Percentiles rank a stretch among this genome's conserved stretches.
These are phyloP conservation scores for Ptilonorhynchus violaceus DNA, from an alignment of 2,113 vertebrate genomes.

Conservation along the genomic window DNA sequence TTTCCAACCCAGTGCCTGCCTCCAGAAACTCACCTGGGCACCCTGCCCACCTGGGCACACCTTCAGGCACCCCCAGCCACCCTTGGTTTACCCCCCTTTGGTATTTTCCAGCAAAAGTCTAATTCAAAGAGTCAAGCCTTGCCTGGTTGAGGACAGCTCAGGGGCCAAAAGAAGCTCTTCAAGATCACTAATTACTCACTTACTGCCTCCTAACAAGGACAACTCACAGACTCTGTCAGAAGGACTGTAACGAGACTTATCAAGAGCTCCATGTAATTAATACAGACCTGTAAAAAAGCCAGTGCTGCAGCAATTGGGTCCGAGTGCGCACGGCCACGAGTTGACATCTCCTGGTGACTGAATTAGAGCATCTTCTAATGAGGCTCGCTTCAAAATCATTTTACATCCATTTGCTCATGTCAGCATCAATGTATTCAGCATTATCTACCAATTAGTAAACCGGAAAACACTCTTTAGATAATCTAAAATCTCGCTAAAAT, in stretches of 20 bases:
- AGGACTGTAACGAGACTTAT: background rate
- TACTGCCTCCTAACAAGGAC: background rate
- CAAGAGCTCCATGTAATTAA: background rate
- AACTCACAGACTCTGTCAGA: background rate
- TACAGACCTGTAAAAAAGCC: background rate
- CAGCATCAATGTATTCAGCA: conserved; percentile 78
- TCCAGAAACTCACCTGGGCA: background rate
- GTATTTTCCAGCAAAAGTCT: background rate
- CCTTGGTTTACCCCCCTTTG: fast-evolving
- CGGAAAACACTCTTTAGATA: conserved; percentile 78
- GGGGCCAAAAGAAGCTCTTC: background rate
- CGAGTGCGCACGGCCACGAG: background rate
- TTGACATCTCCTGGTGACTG: conserved; percentile 71
- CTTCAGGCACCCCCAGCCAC: background rate
- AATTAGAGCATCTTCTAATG: conserved; percentile 76
- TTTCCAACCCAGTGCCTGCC: background rate
- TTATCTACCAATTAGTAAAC: conserved; percentile 81
- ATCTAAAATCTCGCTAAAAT: conserved; percentile 76
- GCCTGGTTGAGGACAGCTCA: background rate
- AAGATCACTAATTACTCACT: background rate
- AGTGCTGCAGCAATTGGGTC: background rate
- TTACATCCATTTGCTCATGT: conserved; percentile 80
- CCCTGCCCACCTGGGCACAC: background rate
- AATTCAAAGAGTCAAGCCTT: background rate
- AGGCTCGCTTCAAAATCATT: conserved; percentile 75